Conservation (phyloP, 2,888 invertebrate genomes). For the Entomobrya multifasciata region DNA sequence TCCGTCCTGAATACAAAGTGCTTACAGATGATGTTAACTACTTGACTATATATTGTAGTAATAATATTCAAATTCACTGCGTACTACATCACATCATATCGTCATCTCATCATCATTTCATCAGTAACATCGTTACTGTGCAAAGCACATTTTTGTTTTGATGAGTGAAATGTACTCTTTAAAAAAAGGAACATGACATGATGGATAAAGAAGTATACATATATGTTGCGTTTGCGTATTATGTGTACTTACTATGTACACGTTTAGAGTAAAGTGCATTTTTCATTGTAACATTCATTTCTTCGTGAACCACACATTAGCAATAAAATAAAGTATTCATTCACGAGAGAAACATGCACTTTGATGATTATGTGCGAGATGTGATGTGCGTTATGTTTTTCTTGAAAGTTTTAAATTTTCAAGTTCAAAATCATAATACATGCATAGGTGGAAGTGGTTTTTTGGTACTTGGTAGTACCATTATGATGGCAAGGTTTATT, state of each 20-base stretch:
- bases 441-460: neutral
- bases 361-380: constrained; percentile 3
- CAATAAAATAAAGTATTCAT: constrained; percentile 48
- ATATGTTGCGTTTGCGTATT: neutral
- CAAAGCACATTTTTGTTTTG: neutral
- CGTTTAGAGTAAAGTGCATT: neutral
- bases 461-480: neutral
- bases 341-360: constrained; percentile 29
- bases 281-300: neutral
- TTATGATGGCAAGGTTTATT: neutral
- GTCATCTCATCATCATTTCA: constrained; percentile 1
- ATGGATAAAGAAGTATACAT: no score
- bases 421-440: constrained; percentile 3
- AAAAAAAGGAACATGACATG: neutral
- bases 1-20: constrained; percentile 56
- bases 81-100: neutral
- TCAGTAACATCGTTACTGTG: constrained; percentile 14
- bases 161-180: constrained; percentile 11
- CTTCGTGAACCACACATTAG: constrained; percentile 45
- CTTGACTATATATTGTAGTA: neutral
- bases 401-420: constrained; percentile 16
- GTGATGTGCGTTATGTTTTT: constrained; percentile 34
- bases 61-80: neutral
- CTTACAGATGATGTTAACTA: constrained; percentile 24
- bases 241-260: no score